Percentiles rank a stretch among this genome's conserved stretches.
phyloP scores from a whole-genome alignment of 2,888 invertebrate genomes.

The Gortyna flavago region DNA sequence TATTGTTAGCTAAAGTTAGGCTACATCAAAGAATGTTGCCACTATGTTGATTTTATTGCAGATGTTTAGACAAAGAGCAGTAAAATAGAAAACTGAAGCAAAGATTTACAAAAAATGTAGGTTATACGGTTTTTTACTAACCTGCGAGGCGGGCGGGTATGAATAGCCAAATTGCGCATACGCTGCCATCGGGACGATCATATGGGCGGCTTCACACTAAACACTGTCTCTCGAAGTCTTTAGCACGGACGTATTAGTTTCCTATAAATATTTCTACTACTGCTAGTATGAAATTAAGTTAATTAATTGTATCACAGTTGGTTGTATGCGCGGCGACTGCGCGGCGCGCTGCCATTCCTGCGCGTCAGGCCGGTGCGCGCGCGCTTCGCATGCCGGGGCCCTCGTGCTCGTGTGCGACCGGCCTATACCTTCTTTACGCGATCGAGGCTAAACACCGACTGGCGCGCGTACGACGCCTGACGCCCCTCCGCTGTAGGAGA shows the following conservation, averaged over 20 bases:
- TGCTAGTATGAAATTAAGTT: slow-evolving; percentile 78
- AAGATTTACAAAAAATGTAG: background rate
- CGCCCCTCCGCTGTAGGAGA: slow-evolving; percentile 88
- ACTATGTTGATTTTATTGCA: background rate
- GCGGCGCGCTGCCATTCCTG: slow-evolving; percentile 88
- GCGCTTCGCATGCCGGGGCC: slow-evolving; percentile 84
- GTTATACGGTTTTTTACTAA: slow-evolving; percentile 84
- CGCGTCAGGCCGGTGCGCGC: slow-evolving; percentile 85
- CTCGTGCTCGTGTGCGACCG: slow-evolving; percentile 77
- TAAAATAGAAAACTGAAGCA: background rate
- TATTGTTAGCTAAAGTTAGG: background rate
- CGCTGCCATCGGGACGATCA: slow-evolving; percentile 92
- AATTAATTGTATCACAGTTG: slow-evolving; percentile 87
- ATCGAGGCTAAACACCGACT: slow-evolving; percentile 87
- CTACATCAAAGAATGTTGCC: slow-evolving; percentile 15
- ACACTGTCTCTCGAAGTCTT: slow-evolving; percentile 89
- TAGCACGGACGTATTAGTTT: slow-evolving; percentile 83
- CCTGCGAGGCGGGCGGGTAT: slow-evolving; percentile 98
- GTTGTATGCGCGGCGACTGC: slow-evolving; percentile 85
- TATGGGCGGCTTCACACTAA: slow-evolving; percentile 89
- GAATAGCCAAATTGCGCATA: slow-evolving; percentile 98
- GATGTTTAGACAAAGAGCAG: slow-evolving; percentile 25
- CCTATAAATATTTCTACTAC: slow-evolving; percentile 78
- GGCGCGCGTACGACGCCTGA: slow-evolving; percentile 87
- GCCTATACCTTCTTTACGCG: slow-evolving; percentile 84